phyloP scores from a whole-genome alignment of 2,113 vertebrate species.

The Stegastes partitus region DNA sequence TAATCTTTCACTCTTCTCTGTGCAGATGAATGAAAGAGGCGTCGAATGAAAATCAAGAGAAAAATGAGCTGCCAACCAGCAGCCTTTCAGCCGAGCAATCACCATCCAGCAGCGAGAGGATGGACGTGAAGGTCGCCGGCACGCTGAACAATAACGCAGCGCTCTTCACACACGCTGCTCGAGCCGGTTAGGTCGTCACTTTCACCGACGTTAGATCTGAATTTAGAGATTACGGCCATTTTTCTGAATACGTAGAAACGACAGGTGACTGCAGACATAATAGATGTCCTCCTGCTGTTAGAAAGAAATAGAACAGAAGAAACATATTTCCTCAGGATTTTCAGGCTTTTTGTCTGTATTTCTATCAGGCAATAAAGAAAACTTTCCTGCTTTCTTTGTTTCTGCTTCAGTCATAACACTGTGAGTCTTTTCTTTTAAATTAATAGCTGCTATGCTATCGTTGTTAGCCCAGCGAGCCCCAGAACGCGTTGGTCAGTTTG shows the following conservation, averaged over 20 bases:
- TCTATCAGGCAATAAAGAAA: too few relatives aligned
- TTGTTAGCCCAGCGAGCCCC: too few relatives aligned
- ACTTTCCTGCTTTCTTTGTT: too few relatives aligned
- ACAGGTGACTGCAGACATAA: background rate
- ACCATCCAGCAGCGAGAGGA: conserved; percentile 42
- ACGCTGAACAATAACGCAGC: conserved; percentile 19
- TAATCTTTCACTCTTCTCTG: conserved; percentile 6
- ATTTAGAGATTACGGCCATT: background rate
- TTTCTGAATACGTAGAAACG: background rate
- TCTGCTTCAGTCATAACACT: too few relatives aligned
- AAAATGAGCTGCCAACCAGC: conserved; percentile 59
- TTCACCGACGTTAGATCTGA: background rate
- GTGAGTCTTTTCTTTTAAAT: too few relatives aligned
- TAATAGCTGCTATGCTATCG: too few relatives aligned
- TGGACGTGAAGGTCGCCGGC: conserved; percentile 43
- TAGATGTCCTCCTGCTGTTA: background rate
- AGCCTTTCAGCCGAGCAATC: conserved; percentile 47
- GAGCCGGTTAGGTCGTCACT: too few relatives aligned
- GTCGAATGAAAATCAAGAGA: conserved; percentile 39
- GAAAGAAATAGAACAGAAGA: background rate
- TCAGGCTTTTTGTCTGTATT: too few relatives aligned
- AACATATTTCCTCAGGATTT: too few relatives aligned
- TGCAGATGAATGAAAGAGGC: conserved; percentile 21
- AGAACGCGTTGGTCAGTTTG: too few relatives aligned
- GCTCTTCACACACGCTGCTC: background rate